These are phyloP conservation scores for Drosophila chauvacae DNA, from an alignment of 1,140 invertebrate species.

Conservation along the genomic window DNA sequence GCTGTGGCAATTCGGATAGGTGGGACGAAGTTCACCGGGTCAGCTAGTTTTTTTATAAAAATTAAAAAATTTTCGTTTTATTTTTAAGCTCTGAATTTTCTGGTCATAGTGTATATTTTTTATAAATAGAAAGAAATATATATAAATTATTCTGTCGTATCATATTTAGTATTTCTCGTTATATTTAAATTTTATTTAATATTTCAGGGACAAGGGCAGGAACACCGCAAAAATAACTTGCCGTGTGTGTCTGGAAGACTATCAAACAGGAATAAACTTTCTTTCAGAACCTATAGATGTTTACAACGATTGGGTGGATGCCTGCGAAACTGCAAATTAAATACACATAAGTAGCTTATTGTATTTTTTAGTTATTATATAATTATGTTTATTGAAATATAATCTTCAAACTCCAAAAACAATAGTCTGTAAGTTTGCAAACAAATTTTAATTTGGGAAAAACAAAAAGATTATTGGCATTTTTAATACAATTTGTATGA, in stretches of 20 bases:
- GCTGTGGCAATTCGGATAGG: no score
- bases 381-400: background rate
- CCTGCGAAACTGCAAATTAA: constrained; percentile 96
- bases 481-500: no score
- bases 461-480: no score
- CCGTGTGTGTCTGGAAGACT: constrained; percentile 97
- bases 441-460: no score
- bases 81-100: no score
- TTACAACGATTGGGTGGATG: constrained; percentile 99
- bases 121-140: no score
- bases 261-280: constrained; percentile 98
- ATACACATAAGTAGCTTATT: background rate
- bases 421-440: no score
- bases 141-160: background rate
- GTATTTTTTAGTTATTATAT: background rate
- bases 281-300: constrained; percentile 99
- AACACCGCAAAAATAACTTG: constrained; percentile 97
- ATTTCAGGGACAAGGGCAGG: constrained; percentile 94
- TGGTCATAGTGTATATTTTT: no score
- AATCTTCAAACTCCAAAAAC: background rate
- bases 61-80: no score
- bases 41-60: no score
- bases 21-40: no score
- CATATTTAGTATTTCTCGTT: background rate
- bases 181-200: background rate